A percentile compares a stretch with the other conserved stretches of the same genome.
phyloP scores from a whole-genome alignment of 2,113 vertebrate species.

The Progne subis region DNA sequence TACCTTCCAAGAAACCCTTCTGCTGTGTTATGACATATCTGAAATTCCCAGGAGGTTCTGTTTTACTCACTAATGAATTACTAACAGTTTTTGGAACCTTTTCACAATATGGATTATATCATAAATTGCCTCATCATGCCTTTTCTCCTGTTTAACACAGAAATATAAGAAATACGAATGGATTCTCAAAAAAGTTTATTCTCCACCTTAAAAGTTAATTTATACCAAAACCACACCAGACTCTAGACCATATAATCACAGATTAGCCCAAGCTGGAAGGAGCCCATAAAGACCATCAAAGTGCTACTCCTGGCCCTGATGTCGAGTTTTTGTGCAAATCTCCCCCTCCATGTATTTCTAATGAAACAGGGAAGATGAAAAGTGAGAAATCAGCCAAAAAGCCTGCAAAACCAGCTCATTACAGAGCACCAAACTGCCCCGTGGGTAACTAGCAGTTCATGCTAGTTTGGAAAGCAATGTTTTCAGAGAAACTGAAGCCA shows the following conservation, averaged over 20 bases:
- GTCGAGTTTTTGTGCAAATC: neutral
- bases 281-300: neutral
- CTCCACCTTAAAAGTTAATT: neutral
- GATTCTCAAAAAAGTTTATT: neutral
- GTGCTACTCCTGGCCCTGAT: neutral
- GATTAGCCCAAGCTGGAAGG: neutral
- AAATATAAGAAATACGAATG: neutral
- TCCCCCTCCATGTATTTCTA: neutral
- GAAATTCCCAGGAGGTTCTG: neutral
- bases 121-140: neutral
- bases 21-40: neutral
- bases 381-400: neutral
- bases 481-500: slow-evolving; percentile 10
- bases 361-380: neutral
- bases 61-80: neutral
- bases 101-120: neutral
- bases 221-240: neutral
- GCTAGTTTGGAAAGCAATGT: neutral
- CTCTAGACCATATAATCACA: neutral
- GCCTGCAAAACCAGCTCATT: neutral
- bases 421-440: neutral
- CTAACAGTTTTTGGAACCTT: neutral
- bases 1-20: neutral
- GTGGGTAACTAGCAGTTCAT: neutral
- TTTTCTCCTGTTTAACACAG: neutral